phyloP scores from a whole-genome alignment of 2,888 invertebrate species.

The Drosophila suboccidentalis region DNA sequence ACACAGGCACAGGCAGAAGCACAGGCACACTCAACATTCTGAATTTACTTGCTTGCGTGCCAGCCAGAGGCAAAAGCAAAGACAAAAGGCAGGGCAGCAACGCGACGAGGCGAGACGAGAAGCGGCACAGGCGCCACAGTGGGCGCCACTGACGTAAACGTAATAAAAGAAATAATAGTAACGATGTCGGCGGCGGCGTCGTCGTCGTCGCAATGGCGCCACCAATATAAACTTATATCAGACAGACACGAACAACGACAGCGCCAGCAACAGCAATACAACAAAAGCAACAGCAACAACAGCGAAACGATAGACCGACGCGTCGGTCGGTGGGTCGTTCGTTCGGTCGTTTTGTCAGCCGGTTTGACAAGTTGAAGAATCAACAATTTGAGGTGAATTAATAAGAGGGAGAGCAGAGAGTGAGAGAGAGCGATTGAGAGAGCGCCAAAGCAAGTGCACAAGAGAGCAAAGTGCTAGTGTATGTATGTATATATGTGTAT shows the following conservation, averaged over 20 bases:
- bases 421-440: conserved; percentile 15
- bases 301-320: conserved; percentile 58
- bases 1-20: conserved; percentile 19
- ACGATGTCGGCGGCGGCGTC: conserved; percentile 82
- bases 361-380: conserved; percentile 82
- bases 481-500: background rate
- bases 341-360: conserved; percentile 74
- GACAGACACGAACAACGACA: conserved; percentile 69
- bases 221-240: conserved; percentile 83
- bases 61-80: conserved; percentile 57
- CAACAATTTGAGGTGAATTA: conserved; percentile 79
- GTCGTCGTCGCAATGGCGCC: conserved; percentile 85
- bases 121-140: conserved; percentile 83
- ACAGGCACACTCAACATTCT: conserved; percentile 26
- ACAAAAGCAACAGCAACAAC: conserved; percentile 8
- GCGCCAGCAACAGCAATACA: conserved; percentile 52
- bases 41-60: conserved; percentile 74
- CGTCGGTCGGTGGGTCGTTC: conserved; percentile 57
- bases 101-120: conserved; percentile 43
- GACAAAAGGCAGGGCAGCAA: conserved; percentile 29
- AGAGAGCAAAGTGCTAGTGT: conserved; percentile 32
- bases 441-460: conserved; percentile 57
- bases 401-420: conserved; percentile 30
- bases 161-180: conserved; percentile 85
- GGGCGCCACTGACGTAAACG: conserved; percentile 86